Base-by-base conservation (phyloP, 2,797 vertebrate genomes). In the Amblyopsis hoosieri region DNA sequence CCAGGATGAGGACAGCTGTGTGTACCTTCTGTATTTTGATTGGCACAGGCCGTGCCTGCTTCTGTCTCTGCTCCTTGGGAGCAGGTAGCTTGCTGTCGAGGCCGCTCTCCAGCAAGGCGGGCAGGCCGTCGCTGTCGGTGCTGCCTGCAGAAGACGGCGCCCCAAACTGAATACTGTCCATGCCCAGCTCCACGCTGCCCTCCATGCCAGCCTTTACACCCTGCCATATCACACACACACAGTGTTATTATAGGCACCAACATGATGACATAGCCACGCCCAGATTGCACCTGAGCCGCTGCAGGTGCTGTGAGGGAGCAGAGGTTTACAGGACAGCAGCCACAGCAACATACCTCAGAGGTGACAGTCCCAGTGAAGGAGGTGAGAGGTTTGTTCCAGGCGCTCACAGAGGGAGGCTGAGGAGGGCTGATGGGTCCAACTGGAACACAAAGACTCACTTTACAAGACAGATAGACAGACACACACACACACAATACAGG, bases 361-460 rank as follows among this genome's bases (percentile, higher is more conserved):
- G 93, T 85, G 65, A 94, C 64, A 0, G 93, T 73, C 67, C 96
- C 94, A 72, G 95, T 95, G 86, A 99, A 99, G 42, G 97, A 96
- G 62, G 97, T 98, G 71, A 99, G 92, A 71, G 98, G 98, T 84
- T 99, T 99, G 91, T 98, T 99, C 98, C 98, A 99, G 56, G 98
- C 98, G 88, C 98, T 99, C 75, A 98, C 96, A 17, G 97, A 95
- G 29, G 97, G 96, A 54, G 97, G 96, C 81, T 98, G 97, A 23
- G 95, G 96, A 68, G 97, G 95, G 82, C 96, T 99, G 85, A 99
- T 99, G 62, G 95, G 96, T 87, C 97, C 97, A 85, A 99, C 97
- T 99, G 81, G 19, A 87, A 87, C 1, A 75, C 14, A 47, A 23
- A 31, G 7, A 19, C 0, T 72, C 11, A 78, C 1, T 61, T 42